These are phyloP conservation scores for Melanotaenia parkinsoni DNA, from an alignment of 2,797 vertebrate species.

Conservation along the genomic window DNA sequence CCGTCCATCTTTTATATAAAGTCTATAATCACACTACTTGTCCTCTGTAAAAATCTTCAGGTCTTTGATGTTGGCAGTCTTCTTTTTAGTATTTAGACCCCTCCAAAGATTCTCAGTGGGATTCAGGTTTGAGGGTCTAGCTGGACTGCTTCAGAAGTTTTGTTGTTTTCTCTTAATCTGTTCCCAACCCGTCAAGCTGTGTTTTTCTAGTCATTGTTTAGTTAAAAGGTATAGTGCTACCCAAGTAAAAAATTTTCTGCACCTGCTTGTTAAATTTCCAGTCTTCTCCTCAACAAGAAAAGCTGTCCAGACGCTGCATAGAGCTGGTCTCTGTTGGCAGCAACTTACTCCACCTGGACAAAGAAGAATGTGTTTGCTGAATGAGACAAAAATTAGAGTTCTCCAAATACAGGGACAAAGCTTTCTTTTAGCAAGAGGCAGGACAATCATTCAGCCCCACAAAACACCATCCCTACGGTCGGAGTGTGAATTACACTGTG, in stretches of 20 bases:
- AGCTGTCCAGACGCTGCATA: not conserved
- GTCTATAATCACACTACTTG: too few relatives aligned
- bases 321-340: not conserved
- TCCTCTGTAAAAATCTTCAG: not conserved
- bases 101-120: too few relatives aligned
- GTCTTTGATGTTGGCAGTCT: too few relatives aligned
- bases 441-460: not conserved
- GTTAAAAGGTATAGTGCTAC: not conserved
- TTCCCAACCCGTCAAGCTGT: not conserved
- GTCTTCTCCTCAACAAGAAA: not conserved
- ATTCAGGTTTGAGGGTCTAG: too few relatives aligned
- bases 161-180: not conserved
- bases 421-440: not conserved
- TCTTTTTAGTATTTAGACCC: too few relatives aligned
- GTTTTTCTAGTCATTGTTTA: not conserved
- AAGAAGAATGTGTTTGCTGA: not conserved
- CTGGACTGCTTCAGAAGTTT: not conserved
- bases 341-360: not conserved
- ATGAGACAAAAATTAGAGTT: not conserved
- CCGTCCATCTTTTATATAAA: too few relatives aligned
- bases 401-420: not conserved
- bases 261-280: not conserved
- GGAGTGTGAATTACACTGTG: not conserved
- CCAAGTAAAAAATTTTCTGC: not conserved
- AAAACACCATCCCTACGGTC: not conserved